Evolutionary conservation across 2,113 vertebrate genomes (phyloP), one percentile per base, ranked within the genome.

Genomic region (Indicator maculatus): DNA sequence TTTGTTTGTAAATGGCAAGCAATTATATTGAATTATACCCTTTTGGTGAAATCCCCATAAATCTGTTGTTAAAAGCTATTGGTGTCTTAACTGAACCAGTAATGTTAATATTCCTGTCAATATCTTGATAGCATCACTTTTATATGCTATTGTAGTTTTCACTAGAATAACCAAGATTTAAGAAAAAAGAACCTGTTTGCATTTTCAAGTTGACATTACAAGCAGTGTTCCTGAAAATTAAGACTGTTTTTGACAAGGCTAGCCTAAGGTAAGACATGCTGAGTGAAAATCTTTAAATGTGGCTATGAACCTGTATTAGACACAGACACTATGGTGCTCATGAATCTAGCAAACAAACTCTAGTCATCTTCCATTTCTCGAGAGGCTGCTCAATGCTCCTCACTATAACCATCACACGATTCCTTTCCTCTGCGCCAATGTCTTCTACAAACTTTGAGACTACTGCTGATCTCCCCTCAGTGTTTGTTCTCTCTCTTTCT

Each of bases 361-460:
- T 24, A 52, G 50, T 52, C 8, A 24, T 28, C 26, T 82, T 36
- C 26, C 27, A 8, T 7, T 39, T 20, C 45, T 61, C 18, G 2
- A 66, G 63, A 41, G 16, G 18, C 28, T 65, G 21, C 50, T 36
- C 67, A 33, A 4, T 23, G 52, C 50, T 45, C 31, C 18, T 18
- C 31, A 11, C 0, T 2, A 2, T 31, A 36, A 33, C 27, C 31
- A 31, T 18, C 39, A 28, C 10, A 6, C 0, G 1, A 12, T 20
- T 72, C 45, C 53, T n/a, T 50, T 36, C 20, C 12, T 79, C 33
- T 72, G 12, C 28, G 45, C 19, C 15, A 61, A 5, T 5, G 6
- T 23, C 28, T 63, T 47, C 45, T 45, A 17, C 12, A 61, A 16
- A 39, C 6, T 28, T 39, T 10, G 65, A n/a, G 23, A 7, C 11